These are phyloP conservation scores for Dolichoris vasculosae DNA, from an alignment of 1,140 invertebrate genomes.

Conservation along the genomic window DNA sequence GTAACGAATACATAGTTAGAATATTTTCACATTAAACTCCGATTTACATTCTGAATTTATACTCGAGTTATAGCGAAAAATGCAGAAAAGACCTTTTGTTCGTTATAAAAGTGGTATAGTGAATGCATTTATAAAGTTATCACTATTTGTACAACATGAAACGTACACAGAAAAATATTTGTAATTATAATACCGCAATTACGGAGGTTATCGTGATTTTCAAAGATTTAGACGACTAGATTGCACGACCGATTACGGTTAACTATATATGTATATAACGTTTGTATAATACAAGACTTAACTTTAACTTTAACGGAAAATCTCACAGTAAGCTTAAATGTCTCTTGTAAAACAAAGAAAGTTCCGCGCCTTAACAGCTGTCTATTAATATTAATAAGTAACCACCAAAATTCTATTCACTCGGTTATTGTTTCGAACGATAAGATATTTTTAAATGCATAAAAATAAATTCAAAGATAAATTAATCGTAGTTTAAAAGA, in stretches of 20 bases:
- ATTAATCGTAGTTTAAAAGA: no score
- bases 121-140: conserved; percentile 29
- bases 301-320: conserved; percentile 72
- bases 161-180: conserved; percentile 59
- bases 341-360: conserved; percentile 66
- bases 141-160: conserved; percentile 42
- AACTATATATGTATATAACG: conserved; percentile 28
- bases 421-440: neutral
- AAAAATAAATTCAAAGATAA: no score
- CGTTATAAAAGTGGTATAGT: conserved; percentile 5
- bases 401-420: neutral
- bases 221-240: conserved; percentile 66
- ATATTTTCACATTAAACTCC: neutral
- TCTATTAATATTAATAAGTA: neutral
- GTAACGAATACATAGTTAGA: neutral
- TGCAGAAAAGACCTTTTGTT: neutral
- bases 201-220: conserved; percentile 70
- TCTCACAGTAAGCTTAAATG: conserved; percentile 38
- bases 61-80: neutral
- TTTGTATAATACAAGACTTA: conserved; percentile 55
- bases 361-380: conserved; percentile 9
- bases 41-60: conserved; percentile 15
- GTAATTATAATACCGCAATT: conserved; percentile 74
- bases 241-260: conserved; percentile 70
- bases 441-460: neutral